Evolutionary conservation across 2,888 invertebrate species (phyloP), one percentile per base, ranked within the genome.

Genomic region (Lasioglossum figueresi): DNA sequence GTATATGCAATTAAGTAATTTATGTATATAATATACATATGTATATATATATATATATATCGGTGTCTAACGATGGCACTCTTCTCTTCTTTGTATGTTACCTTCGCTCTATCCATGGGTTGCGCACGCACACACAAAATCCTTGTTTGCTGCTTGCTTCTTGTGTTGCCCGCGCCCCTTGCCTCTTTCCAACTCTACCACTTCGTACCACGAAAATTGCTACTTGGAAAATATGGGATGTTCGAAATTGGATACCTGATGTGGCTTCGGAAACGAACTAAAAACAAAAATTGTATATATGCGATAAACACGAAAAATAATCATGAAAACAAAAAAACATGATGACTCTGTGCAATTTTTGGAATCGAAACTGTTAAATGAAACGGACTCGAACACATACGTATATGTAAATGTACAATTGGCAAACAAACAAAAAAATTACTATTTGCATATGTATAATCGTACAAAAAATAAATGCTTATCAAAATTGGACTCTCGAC

Each of bases 61-160:
- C 82, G 89, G 89, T 92, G 90, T 93, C 93, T 94, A 93, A 94
- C 92, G 91, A 90, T 92, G 90, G 91, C 93, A 93, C 92, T 92
- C 88, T 94, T 94, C 89, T 93, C 91, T 93, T 93, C 90, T 94
- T 93, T 94, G 88, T 94, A 94, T 94, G 94, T 94, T 91, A 91
- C 88, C 94, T 92, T 91, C 93, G 92, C 91, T 92, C 90, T 93
- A 92, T 90, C 92, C 90, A 88, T 92, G 94, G 94, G 92, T 92
- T 92, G 90, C 92, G 92, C 92, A 91, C 92, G 93, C 92, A 91
- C 92, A 93, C 92, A 93, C 91, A 93, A 77, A 93, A 93, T 92
- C 91, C 93, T 93, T 92, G 91, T 92, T 93, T 91, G 93, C 93
- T 90, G 92, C 92, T 93, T 93, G 92, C 92, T 93, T 91, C 92